Conservation (phyloP, 2,888 invertebrate genomes). For the Harpagoxenus sublaevis region DNA sequence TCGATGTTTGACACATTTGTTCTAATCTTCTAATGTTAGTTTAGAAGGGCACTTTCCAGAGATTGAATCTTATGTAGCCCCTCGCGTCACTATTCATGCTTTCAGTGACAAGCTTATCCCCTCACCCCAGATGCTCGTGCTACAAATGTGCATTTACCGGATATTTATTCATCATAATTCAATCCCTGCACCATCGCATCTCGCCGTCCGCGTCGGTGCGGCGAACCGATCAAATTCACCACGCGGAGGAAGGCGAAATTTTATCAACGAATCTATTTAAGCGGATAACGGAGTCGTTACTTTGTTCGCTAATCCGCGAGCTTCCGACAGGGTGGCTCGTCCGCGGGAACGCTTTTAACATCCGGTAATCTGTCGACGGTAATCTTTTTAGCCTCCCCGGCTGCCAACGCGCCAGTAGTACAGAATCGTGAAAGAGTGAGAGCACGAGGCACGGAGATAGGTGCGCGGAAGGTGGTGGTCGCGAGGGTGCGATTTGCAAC, state of each 20-base stretch:
- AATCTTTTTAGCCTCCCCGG: slow-evolving; percentile 60
- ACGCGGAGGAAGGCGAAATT: slow-evolving; percentile 35
- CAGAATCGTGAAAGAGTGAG: slow-evolving; percentile 29
- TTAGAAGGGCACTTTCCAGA: not conserved
- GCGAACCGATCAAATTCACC: slow-evolving; percentile 49
- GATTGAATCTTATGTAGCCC: not conserved
- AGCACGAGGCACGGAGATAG: slow-evolving; percentile 24
- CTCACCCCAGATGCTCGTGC: slow-evolving; percentile 11
- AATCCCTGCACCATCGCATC: slow-evolving; percentile 9
- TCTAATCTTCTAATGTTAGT: not conserved
- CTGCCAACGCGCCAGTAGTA: slow-evolving; percentile 2
- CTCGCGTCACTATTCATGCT: slow-evolving; percentile 12
- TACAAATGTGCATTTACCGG: slow-evolving; percentile 23
- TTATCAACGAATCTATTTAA: slow-evolving; percentile 58
- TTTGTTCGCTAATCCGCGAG: slow-evolving; percentile 54
- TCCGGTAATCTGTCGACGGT: slow-evolving; percentile 67
- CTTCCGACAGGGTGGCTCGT: slow-evolving; percentile 36
- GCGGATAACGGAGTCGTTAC: slow-evolving; percentile 59
- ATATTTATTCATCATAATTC: slow-evolving; percentile 50
- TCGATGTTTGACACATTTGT: not conserved
- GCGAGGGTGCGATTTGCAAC: slow-evolving; percentile 61
- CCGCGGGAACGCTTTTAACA: slow-evolving; percentile 58
- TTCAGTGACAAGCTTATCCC: slow-evolving; percentile 42
- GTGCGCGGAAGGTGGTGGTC: slow-evolving; percentile 8
- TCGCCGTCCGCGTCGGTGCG: slow-evolving; percentile 13